Evolutionary conservation across 2,888 invertebrate species (phyloP), one percentile per base, ranked within the genome.

Genomic region (Caenorhabditis japonica): DNA sequence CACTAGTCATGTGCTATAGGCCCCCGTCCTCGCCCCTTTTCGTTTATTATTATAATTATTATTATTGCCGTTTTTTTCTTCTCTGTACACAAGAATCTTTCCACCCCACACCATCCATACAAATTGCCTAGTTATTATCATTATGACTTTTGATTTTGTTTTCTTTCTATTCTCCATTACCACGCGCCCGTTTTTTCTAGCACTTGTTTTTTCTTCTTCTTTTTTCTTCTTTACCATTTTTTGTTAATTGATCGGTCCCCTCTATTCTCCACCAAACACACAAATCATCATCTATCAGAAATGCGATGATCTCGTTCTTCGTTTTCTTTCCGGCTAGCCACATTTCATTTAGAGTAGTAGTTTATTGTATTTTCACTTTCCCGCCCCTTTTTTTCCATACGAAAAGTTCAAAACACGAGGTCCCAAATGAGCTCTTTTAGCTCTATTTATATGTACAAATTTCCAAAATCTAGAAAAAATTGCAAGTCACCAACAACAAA

Each of bases 401-500:
- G 13, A 51, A 17, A 49, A 47, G 58, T 59, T 49, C 49, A 41
- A 60, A 49, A 60, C n/a, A n/a, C 49, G 59, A 60, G 49, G 49
- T 60, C 39, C 30, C 38, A 17, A 36, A 36, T 12, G 13, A 36
- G 3, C 39, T 15, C 15, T 15, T 4, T 12, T 30, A n/a, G n/a
- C n/a, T n/a, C 10, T 30, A 30, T 33, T 59, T 62, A 46, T 62
- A 62, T 62, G 62, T 62, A 62, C 62, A 62, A 62, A 53, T 51
- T 44, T 44, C 33, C 13, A 41, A 41, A 38, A n/a, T 13, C 4
- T 12, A 4, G 5, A 13, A 13, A 41, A 43, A 43, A 43, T 43
- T 43, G 43, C 23, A 10, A 44, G 8, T 7, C 23, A 12, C 19
- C 15, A 47, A 46, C 7, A 25, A 43, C 25, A 62, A 64, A 64